Evolutionary conservation across 1,140 invertebrate genomes (phyloP).

Genomic region (Heliconius nattereri): DNA sequence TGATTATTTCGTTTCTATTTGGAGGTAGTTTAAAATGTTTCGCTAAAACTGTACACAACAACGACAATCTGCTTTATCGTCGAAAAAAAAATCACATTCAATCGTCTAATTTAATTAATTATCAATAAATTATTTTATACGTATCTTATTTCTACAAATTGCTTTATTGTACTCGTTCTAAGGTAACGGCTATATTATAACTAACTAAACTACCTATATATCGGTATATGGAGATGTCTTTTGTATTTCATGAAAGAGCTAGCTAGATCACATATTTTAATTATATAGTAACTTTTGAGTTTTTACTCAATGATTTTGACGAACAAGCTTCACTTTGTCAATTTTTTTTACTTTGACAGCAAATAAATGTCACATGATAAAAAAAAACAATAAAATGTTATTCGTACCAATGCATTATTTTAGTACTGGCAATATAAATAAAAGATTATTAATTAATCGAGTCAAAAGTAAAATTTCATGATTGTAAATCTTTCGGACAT

Average conservation of each 20-base stretch:
- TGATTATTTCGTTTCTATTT: background rate
- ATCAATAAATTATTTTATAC: slow-evolving; percentile 61
- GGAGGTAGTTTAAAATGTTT: slow-evolving; percentile 5
- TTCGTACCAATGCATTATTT: background rate
- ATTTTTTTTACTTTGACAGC: background rate
- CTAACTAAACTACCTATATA: slow-evolving; percentile 33
- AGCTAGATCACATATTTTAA: slow-evolving; percentile 22
- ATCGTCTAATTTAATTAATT: slow-evolving; percentile 32
- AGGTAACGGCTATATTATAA: slow-evolving; percentile 43
- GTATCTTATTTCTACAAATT: slow-evolving; percentile 65
- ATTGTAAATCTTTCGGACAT: background rate
- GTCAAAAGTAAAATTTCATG: background rate
- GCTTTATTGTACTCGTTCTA: slow-evolving; percentile 75
- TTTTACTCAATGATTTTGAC: background rate
- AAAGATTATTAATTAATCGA: background rate
- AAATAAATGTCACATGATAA: background rate
- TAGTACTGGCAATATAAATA: background rate
- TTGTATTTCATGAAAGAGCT: slow-evolving; percentile 25
- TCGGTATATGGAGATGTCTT: slow-evolving; percentile 23
- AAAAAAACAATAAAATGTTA: background rate
- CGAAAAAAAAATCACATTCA: slow-evolving; percentile 23
- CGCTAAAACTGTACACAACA: background rate
- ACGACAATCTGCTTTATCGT: background rate
- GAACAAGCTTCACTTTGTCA: background rate
- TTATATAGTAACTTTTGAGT: background rate